These are phyloP conservation scores for Laothoe populi DNA, from an alignment of 2,888 invertebrate genomes.

Conservation along the genomic window DNA sequence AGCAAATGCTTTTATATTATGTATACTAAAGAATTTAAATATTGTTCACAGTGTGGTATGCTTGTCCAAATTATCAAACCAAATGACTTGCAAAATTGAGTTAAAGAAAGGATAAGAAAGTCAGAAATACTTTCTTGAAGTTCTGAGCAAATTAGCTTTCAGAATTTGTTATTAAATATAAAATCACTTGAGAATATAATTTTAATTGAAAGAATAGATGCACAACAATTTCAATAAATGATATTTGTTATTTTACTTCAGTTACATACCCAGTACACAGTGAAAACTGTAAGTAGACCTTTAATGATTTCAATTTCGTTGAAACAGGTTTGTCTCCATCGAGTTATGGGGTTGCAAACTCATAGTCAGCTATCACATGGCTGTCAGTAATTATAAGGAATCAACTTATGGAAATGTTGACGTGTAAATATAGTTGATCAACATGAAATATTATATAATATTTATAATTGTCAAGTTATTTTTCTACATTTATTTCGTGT, in stretches of 20 bases:
- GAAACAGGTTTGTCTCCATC: slow-evolving; percentile 75
- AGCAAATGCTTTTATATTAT: no score
- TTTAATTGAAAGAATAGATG: no score
- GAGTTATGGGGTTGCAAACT: slow-evolving; percentile 71
- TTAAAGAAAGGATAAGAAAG: no score
- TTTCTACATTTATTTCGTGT: slow-evolving; percentile 80
- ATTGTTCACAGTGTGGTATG: no score
- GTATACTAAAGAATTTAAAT: no score
- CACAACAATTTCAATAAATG: background rate
- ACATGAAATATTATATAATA: slow-evolving; percentile 80
- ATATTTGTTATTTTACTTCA: slow-evolving; percentile 12
- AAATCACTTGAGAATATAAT: no score
- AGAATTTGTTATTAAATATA: no score
- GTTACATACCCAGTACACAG: background rate
- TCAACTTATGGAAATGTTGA: slow-evolving; percentile 81
- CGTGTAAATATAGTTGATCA: slow-evolving; percentile 83
- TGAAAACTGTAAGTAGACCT: background rate
- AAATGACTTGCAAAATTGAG: no score
- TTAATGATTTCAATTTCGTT: slow-evolving; percentile 35
- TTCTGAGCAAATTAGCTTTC: no score
- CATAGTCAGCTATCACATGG: slow-evolving; percentile 85
- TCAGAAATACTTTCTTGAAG: no score
- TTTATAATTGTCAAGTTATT: slow-evolving; percentile 82
- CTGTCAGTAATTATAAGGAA: slow-evolving; percentile 84
- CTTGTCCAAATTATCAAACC: no score